Base-by-base conservation (phyloP, 2,888 invertebrate genomes). In the Callyntrura guangdongensis region DNA sequence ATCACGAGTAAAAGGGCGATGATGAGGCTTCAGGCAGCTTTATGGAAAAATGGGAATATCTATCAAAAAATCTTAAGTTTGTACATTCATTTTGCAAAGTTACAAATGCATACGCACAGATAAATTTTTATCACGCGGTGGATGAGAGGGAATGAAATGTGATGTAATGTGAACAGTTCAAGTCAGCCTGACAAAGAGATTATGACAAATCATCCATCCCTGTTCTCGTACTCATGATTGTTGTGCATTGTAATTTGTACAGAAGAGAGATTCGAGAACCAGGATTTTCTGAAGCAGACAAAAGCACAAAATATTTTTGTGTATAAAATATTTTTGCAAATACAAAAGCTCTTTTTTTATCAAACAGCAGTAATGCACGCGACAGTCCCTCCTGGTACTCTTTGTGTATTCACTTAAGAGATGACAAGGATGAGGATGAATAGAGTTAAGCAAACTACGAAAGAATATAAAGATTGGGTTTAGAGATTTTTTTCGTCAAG, bases 141-240 rank as follows among this genome's bases (percentile, higher is more conserved):
- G 36, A 36, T 4, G 36, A 6, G 36, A 36, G 36, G 36, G 59
- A 59, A 59, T 25, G 61, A 56, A 79, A 53, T 82, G 81, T 11
- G 61, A 82, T 82, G 74, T 69, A 27, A 82, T 83, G 83, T 83
- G 83, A 83, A 47, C 45, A 83, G 83, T 67, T 64, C 64, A 64
- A 49, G 67, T 64, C 25, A 67, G 87, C 17, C 45, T 12, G 17
- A 69, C 47, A 88, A 89, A 89, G 69, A 67, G 69, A 85, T 85
- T 89, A 85, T 85, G 89, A 89, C 84, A 89, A 89, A 89, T 89
- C 89, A 83, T 85, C 77, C 59, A n/a, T n/a, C 61, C 69, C 6
- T 79, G 20, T 74, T 47, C 6, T 74, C 47, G 27, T 27, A n/a
- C 59, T 72, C 85, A 85, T 72, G 56, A 85, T 53, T 27, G n/a